A percentile compares a stretch with the other conserved stretches of the same genome.
Conservation (phyloP, 2,797 vertebrate genomes). For the Percopsis omiscomaycus region DNA sequence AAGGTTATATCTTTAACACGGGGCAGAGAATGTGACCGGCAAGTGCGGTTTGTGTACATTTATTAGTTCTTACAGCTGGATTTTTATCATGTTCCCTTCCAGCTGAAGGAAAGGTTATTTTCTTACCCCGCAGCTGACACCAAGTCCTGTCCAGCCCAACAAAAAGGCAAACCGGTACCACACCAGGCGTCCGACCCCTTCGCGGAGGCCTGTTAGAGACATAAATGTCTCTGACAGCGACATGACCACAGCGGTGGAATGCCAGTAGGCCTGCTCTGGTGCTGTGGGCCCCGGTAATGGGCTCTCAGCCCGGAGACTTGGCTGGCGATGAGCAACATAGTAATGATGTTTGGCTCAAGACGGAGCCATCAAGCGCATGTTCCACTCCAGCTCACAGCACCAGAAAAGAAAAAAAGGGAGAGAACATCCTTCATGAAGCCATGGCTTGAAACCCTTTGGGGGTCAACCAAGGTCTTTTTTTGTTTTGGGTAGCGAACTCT, state of each 20-base stretch:
- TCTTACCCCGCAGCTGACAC: too few species aligned
- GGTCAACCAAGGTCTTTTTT: too few species aligned
- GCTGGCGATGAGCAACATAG: conserved; percentile 52
- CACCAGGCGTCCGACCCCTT: background rate
- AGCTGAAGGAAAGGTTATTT: background rate
- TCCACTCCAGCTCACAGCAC: conserved; percentile 50
- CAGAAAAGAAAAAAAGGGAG: conserved; percentile 37
- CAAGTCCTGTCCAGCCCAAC: background rate
- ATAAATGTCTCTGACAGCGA: conserved; percentile 12
- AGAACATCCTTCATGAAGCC: conserved; percentile 33
- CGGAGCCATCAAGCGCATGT: conserved; percentile 52
- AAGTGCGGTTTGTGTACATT: too few species aligned
- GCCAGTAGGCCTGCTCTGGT: conserved; percentile 40
- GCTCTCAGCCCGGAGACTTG: conserved; percentile 61
- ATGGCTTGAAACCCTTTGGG: conserved; percentile 6
- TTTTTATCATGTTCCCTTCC: background rate
- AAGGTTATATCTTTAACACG: too few species aligned
- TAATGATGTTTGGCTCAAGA: conserved; percentile 66
- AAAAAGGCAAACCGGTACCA: background rate
- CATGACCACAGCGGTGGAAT: conserved; percentile 35
- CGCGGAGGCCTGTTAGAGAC: conserved; percentile 1
- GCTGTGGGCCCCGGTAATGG: conserved; percentile 46
- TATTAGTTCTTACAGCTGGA: too few species aligned
- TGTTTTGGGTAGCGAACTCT: too few species aligned
- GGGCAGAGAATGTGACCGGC: too few species aligned